Conservation (phyloP, 2,113 vertebrate species). For the Tragelaphus imberbis region DNA sequence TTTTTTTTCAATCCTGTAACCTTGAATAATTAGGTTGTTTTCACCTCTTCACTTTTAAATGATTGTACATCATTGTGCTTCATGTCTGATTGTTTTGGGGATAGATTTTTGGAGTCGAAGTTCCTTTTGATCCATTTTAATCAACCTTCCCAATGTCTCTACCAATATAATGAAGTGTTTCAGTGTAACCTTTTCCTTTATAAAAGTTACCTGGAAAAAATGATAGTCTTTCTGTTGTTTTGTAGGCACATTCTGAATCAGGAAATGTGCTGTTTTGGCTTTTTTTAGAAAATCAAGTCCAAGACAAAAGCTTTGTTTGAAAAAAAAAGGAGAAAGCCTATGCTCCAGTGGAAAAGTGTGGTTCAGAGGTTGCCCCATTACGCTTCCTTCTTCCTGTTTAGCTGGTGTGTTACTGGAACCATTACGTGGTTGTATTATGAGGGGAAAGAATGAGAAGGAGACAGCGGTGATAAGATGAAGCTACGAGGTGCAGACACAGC, state of each 20-base stretch:
- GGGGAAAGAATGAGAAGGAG: conserved; percentile 23
- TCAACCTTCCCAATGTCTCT: not conserved
- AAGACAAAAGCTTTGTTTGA: conserved; percentile 51
- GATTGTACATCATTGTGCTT: not conserved
- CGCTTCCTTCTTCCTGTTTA: conserved; percentile 62
- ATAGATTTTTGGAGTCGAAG: not conserved
- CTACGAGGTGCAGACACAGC: not conserved
- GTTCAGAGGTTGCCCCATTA: not conserved
- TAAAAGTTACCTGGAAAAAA: conserved; percentile 58
- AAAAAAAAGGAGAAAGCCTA: not conserved
- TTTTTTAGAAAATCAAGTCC: conserved; percentile 48
- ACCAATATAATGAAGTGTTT: not conserved
- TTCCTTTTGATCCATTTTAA: not conserved
- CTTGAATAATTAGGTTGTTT: not conserved
- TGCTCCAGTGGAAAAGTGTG: conserved; percentile 37
- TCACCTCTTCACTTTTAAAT: not conserved
- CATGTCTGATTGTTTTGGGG: not conserved
- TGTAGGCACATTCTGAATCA: conserved; percentile 9
- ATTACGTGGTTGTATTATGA: not conserved
- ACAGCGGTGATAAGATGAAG: not conserved
- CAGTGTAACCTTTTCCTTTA: conserved; percentile 37
- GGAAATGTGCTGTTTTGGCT: conserved; percentile 61
- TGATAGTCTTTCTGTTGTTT: conserved; percentile 53
- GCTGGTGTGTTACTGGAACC: conserved; percentile 39
- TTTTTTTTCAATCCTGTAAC: not conserved